A percentile compares a stretch with the other conserved stretches of the same genome.
Evolutionary conservation across 1,140 invertebrate species (phyloP).

Genomic region (Listronotus oregonensis): DNA sequence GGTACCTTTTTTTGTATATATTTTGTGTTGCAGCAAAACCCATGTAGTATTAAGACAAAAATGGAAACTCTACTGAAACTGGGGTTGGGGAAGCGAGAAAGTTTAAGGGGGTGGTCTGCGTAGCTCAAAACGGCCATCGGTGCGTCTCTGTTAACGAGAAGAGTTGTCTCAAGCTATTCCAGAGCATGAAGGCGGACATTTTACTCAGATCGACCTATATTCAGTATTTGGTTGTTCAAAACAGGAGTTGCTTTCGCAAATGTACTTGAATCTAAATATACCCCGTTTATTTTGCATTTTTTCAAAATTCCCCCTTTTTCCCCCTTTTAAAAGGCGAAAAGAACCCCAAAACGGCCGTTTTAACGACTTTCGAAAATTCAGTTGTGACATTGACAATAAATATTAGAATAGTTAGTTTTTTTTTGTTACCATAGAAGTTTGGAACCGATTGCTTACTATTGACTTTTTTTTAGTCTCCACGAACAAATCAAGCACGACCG

Average conservation of each 20-base stretch:
- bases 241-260: conserved; percentile 80
- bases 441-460: no score
- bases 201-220: conserved; percentile 79
- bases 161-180: conserved; percentile 76
- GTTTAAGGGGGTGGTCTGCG: conserved; percentile 77
- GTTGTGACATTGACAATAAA: no score
- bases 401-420: no score
- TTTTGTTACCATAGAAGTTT: no score
- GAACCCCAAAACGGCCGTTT: no score
- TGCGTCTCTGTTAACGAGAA: conserved; percentile 78
- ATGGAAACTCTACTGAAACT: conserved; percentile 75
- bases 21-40: conserved; percentile 39
- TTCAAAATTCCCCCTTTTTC: no score
- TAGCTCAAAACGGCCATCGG: conserved; percentile 86
- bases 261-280: no score
- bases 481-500: conserved; percentile 73
- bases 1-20: no score
- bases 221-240: conserved; percentile 83
- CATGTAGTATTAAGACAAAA: conserved; percentile 60
- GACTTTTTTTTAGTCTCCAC: conserved; percentile 59
- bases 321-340: no score
- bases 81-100: conserved; percentile 89
- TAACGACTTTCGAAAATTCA: no score
- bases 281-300: no score
- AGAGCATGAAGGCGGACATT: conserved; percentile 82